Base-by-base conservation (phyloP, 2,888 invertebrate genomes). In the Lepetodrilus schrolli region DNA sequence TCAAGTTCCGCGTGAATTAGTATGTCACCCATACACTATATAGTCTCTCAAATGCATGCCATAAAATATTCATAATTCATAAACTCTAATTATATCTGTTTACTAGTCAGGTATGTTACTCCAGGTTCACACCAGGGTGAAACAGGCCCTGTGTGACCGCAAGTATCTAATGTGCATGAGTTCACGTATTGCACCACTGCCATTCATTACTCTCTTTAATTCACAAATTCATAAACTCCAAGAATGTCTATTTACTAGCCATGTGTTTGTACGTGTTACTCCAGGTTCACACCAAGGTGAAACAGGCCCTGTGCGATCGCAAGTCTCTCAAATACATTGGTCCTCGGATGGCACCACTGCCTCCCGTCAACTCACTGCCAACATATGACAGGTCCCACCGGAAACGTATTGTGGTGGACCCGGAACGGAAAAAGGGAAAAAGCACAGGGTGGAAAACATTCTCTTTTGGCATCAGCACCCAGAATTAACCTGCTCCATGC, bases 211-310 rank as follows among this genome's bases (percentile, higher is more conserved):
- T n/a, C n/a, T n/a, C n/a, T n/a, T n/a, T n/a, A n/a, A n/a, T n/a
- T n/a, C n/a, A n/a, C n/a, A n/a, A n/a, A n/a, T n/a, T n/a, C n/a
- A n/a, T 20, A 21, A 38, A 21, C 37, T n/a, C 7, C 26, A 7
- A 8, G 13, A 8, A 38, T 38, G 13, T 49, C 17, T n/a, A 73
- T 68, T 4, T 38, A 21, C 10, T 5, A 0, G 38, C 2, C n/a
- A n/a, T n/a, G n/a, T n/a, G n/a, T n/a, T n/a, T 47, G 69, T 70
- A 34, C 48, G 48, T 47, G 70, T 38, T 66, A 10, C 79, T 77
- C 23, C 76, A 89, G 89, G 82, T 87, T 2, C 83, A 83, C 65
- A 66, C 70, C 8, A 82, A 84, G 26, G 83, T 89, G 3, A 86
- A 88, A 72, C 76, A 80, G n/a, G 84, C 82, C 2, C 72, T 87